Conservation (phyloP, 1,140 invertebrate genomes). For the Drosophila micromelanica region DNA sequence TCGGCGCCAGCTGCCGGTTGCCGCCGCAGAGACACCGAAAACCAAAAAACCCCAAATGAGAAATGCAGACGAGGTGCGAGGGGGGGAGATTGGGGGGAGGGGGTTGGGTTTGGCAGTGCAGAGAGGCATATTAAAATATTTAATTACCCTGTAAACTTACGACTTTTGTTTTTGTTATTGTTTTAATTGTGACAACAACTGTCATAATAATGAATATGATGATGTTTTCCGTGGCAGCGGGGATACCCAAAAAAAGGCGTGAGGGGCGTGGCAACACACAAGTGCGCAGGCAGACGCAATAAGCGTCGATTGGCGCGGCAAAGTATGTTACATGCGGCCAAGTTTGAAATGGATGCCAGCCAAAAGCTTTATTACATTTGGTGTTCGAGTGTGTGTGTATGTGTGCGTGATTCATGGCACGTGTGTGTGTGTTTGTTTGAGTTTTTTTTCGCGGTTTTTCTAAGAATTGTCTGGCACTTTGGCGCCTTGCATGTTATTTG, state of each 20-base stretch:
- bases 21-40: constrained; percentile 39
- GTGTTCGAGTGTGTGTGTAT: constrained; percentile 24
- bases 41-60: constrained; percentile 59
- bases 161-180: constrained; percentile 83
- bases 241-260: not conserved
- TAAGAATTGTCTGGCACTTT: constrained; percentile 72
- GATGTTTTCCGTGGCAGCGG: constrained; percentile 63
- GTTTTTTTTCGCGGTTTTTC: constrained; percentile 70
- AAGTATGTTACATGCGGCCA: constrained; percentile 46
- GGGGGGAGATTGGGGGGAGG: constrained; percentile 16
- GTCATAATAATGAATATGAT: constrained; percentile 83
- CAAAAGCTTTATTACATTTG: constrained; percentile 80
- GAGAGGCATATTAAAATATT: constrained; percentile 78
- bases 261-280: constrained; percentile 1
- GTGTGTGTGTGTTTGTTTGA: constrained; percentile 32
- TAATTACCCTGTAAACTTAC: constrained; percentile 83
- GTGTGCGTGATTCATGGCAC: constrained; percentile 55
- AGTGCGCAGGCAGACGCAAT: constrained; percentile 36
- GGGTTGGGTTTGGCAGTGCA: constrained; percentile 23
- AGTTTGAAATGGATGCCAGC: constrained; percentile 46
- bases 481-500: constrained; percentile 78
- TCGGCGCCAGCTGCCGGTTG: constrained; percentile 44
- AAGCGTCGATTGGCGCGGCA: constrained; percentile 26
- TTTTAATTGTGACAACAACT: constrained; percentile 83
- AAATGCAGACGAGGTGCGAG: constrained; percentile 33